Conservation (phyloP, 2,113 vertebrate species). For the Elgaria multicarinata region DNA sequence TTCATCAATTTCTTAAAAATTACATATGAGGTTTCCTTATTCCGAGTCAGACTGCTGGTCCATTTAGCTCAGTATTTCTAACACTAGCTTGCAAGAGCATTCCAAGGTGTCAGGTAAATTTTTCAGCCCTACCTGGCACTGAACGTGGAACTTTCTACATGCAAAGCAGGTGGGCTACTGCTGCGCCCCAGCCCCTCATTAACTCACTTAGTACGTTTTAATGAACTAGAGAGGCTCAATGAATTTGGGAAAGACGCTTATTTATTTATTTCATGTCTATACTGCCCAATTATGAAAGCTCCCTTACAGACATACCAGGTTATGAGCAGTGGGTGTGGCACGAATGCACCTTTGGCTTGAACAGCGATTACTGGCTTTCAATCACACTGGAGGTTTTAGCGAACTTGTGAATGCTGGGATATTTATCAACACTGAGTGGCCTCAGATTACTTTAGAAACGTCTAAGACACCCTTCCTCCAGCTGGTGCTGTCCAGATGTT, state of each 20-base stretch:
- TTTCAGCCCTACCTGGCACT: too few species aligned
- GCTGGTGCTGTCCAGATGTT: too few species aligned
- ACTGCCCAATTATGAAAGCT: too few species aligned
- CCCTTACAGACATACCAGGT: neutral
- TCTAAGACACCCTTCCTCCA: neutral
- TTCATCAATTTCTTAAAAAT: neutral
- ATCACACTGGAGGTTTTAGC: neutral
- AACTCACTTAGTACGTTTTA: neutral
- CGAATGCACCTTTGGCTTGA: neutral
- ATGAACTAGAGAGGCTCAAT: too few species aligned
- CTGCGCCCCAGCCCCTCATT: too few species aligned
- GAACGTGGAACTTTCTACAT: too few species aligned
- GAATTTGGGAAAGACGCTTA: neutral
- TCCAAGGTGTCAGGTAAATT: too few species aligned
- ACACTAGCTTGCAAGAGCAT: too few species aligned
- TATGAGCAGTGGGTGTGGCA: too few species aligned
- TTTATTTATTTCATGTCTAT: too few species aligned
- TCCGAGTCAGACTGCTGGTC: neutral
- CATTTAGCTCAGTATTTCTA: too few species aligned
- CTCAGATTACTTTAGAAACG: neutral
- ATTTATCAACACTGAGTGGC: neutral
- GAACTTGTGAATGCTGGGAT: neutral
- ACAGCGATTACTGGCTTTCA: neutral
- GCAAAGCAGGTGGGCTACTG: too few species aligned
- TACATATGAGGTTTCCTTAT: neutral